These are phyloP conservation scores for Patella depressa DNA, from an alignment of 2,888 invertebrate genomes.

Conservation along the genomic window DNA sequence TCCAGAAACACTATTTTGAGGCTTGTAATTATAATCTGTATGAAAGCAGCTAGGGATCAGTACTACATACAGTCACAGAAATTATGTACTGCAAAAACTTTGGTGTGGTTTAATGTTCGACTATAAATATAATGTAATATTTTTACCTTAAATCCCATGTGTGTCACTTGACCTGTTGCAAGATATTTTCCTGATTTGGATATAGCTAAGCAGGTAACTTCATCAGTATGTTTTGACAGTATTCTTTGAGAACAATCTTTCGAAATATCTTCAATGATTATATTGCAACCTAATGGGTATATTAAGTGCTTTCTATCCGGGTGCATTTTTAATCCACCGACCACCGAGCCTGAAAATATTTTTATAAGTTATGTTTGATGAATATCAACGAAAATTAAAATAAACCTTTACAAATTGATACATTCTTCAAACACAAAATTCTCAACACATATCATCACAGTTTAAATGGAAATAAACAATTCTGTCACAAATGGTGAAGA, in stretches of 20 bases:
- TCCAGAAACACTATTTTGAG: no score
- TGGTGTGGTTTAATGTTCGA: background rate
- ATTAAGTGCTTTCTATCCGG: constrained; percentile 69
- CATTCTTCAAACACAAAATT: no score
- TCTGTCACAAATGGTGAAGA: no score
- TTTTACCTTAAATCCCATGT: constrained; percentile 87
- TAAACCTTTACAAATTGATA: no score
- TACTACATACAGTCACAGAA: background rate
- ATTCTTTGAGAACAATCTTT: constrained; percentile 60
- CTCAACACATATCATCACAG: no score
- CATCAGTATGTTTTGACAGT: constrained; percentile 71
- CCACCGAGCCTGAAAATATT: constrained; percentile 56
- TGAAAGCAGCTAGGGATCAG: background rate
- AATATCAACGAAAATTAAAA: no score
- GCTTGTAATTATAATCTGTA: no score
- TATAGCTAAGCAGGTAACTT: constrained; percentile 70
- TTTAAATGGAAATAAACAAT: no score
- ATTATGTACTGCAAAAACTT: background rate
- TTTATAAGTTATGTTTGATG: no score
- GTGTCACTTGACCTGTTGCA: constrained; percentile 91
- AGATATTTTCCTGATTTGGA: constrained; percentile 83
- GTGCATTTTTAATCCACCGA: constrained; percentile 69
- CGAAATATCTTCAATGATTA: constrained; percentile 69
- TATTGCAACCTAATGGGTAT: constrained; percentile 71
- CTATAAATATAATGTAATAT: background rate